These are phyloP conservation scores for Poecile montanus DNA, from an alignment of 2,797 vertebrate species.

Conservation along the genomic window DNA sequence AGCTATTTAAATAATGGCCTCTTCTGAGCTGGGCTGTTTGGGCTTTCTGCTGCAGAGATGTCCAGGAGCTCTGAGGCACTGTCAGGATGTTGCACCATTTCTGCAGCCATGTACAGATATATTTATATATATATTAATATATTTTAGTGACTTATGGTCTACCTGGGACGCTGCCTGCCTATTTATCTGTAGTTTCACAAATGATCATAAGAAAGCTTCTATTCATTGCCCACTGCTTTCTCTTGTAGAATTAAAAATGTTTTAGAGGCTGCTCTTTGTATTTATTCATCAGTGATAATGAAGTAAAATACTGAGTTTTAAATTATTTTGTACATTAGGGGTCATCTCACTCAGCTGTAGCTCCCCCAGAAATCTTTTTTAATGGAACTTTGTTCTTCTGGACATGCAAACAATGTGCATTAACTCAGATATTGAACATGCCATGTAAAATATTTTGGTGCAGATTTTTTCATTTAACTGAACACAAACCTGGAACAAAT, in stretches of 20 bases:
- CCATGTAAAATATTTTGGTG: background rate
- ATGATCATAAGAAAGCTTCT: background rate
- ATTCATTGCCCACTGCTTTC: background rate
- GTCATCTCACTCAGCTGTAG: background rate
- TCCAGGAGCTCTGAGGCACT: background rate
- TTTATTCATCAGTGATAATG: background rate
- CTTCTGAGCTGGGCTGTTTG: conserved; percentile 35
- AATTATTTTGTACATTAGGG: background rate
- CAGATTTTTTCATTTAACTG: background rate
- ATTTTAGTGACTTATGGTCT: conserved; percentile 10
- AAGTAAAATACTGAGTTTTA: conserved; percentile 9
- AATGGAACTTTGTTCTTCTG: background rate
- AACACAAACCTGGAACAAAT: background rate
- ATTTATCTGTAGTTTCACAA: conserved; percentile 26
- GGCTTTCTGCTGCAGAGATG: conserved; percentile 21
- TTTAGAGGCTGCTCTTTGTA: background rate
- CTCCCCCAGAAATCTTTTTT: background rate
- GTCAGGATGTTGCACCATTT: background rate
- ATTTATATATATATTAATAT: background rate
- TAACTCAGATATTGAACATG: background rate
- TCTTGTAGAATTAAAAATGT: background rate
- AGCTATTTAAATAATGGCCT: conserved; percentile 65
- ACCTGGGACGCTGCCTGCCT: conserved; percentile 2
- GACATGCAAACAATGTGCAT: background rate
- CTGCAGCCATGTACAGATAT: background rate